These are phyloP conservation scores for Gymnocheta viridis DNA, from an alignment of 2,888 invertebrate genomes.

Conservation along the genomic window DNA sequence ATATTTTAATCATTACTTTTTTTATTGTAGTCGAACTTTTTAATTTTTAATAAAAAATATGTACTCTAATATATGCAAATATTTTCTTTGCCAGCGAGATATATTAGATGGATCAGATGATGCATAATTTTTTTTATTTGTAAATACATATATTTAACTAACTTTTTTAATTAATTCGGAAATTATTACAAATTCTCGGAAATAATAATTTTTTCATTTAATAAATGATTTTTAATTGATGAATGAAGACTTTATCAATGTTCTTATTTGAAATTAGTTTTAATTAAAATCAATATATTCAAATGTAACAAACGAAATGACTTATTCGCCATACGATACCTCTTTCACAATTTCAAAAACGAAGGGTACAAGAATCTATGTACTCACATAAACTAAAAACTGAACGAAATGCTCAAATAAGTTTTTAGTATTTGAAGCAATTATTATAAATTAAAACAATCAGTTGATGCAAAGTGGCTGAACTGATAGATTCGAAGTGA, in stretches of 20 bases:
- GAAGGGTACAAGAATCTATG: constrained; percentile 39
- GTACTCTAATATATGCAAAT: too few species aligned
- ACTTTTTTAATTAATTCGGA: not conserved
- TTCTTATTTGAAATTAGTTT: not conserved
- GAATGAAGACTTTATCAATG: not conserved
- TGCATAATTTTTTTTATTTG: not conserved
- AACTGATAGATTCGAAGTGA: constrained; percentile 55
- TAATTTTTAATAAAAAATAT: too few species aligned
- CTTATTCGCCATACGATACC: not conserved
- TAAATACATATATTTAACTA: not conserved
- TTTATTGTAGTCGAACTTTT: too few species aligned
- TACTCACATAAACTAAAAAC: constrained; percentile 36
- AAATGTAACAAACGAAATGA: constrained; percentile 20
- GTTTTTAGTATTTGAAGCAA: constrained; percentile 70
- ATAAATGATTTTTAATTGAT: constrained; percentile 3
- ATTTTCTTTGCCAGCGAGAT: too few species aligned
- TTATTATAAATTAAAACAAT: constrained; percentile 72
- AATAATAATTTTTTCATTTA: not conserved
- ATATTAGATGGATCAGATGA: too few species aligned
- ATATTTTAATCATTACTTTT: too few species aligned
- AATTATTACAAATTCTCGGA: not conserved
- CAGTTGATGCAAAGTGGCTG: constrained; percentile 70
- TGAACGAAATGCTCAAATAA: constrained; percentile 53
- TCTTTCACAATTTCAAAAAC: not conserved
- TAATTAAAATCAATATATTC: constrained; percentile 29